Base-by-base conservation (phyloP, 2,113 vertebrate genomes). In the Vidua chalybeata region DNA sequence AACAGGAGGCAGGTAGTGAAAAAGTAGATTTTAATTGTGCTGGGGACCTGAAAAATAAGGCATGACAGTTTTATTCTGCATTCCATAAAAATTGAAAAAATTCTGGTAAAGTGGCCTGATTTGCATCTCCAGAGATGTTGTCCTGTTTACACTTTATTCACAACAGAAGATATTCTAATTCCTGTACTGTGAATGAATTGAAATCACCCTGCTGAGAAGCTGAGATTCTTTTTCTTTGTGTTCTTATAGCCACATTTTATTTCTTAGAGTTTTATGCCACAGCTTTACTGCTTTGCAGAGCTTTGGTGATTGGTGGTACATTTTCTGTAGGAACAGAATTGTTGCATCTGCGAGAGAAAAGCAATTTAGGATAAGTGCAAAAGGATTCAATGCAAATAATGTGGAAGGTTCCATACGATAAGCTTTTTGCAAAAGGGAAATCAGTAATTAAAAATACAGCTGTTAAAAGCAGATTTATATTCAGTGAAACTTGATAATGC, bases 161-260 rank as follows among this genome's bases (percentile, higher is more conserved):
- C 18, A 49, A 21, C 4, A 51, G 68, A 71, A 43, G 22, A 59
- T 7, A 74, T 66, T 84, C 18, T 76, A n/a, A 73, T 80, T 86
- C 33, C 2, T 3, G 4, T 43, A 6, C 52, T 81, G 16, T 69
- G 67, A 68, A 23, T 28, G 63, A 31, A 54, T 22, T 78, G 59
- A 76, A 43, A 33, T 11, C 49, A 61, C 16, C 27, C 69, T 4
- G 4, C 12, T 35, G 41, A 43, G 63, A 73, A 75, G 22, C 4
- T 69, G 78, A 72, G 48, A 35, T 73, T n/a, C 11, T 49, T 88
- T 81, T 15, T 33, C 16, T 75, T 66, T 37, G 15, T 51, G 15
- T 59, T 92, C 31, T 52, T 64, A 8, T 30, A 8, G 24, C 30
- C 1, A 2, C 0, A 0, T 74, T 86, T 80, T 8, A 10, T 52